These are phyloP conservation scores for Sebastes matsubarae DNA, from an alignment of 2,797 vertebrate genomes.

Conservation along the genomic window DNA sequence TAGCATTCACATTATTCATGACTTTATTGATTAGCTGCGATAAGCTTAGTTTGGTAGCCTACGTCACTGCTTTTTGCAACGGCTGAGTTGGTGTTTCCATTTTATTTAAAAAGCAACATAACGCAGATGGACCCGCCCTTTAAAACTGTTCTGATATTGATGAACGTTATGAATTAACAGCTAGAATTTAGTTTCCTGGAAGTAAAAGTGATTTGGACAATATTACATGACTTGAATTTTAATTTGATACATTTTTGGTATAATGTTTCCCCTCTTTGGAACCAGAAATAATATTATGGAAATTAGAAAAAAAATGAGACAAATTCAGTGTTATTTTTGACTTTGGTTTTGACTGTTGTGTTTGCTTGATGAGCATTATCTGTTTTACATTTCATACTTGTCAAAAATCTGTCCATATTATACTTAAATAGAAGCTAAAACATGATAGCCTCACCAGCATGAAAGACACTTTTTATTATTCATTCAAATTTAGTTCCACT, in stretches of 20 bases:
- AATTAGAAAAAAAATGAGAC: not conserved
- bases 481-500: not conserved
- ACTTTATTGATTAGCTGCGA: too few species aligned
- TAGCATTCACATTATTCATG: too few species aligned
- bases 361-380: not conserved
- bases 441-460: not conserved
- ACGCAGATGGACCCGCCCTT: too few species aligned
- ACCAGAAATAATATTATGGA: not conserved
- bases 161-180: rapidly evolving
- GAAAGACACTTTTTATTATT: not conserved
- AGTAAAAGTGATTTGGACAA: not conserved
- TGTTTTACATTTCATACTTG: not conserved
- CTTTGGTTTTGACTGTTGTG: not conserved
- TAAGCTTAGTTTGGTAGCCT: too few species aligned
- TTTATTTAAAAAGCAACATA: too few species aligned
- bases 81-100: too few species aligned
- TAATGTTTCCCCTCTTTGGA: not conserved
- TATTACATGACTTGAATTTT: not conserved
- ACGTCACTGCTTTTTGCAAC: too few species aligned
- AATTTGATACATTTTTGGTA: not conserved
- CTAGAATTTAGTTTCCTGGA: too few species aligned
- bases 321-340: not conserved
- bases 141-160: too few species aligned
- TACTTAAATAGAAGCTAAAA: not conserved
- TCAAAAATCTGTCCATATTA: not conserved